Evolutionary conservation across 2,113 vertebrate genomes (phyloP), one percentile per base, ranked within the genome.

Genomic region (Riparia riparia): DNA sequence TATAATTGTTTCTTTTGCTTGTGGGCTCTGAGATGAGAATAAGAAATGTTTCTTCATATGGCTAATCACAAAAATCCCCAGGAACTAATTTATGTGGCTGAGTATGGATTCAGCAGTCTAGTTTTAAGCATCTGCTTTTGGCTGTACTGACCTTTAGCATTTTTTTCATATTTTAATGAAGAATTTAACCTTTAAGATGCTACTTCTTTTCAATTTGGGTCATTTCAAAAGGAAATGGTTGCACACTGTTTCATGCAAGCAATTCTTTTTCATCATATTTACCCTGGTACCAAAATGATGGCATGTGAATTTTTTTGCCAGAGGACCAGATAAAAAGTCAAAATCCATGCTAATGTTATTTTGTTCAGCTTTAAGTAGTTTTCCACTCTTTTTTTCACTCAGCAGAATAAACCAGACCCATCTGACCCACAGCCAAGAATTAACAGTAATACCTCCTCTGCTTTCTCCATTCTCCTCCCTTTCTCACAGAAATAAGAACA

Each of bases 361-460:
- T 92, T 66, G n/a, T 81, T 83, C 64, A 81, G 47, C 49, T 95
- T 93, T 81, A 95, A 92, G 72, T 70, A 95, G 74, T 81, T 95
- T 93, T 89, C 68, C 64, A 58, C 32, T 73, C 14, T 63, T 18
- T 24, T 89, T 73, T 93, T 53, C 49, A 32, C 39, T 85, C 56
- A 42, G 42, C 44, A 71, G 45, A 83, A 63, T 39, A 88, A 95
- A 91, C n/a, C 80, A 78, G 60, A 71, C 5, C 11, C 22, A 1
- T 34, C 49, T 89, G 95, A 86, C 34, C 12, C 20, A 63, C 72
- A 86, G 82, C 86, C 93, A 95, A 81, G 56, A 86, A 81, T 19
- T 37, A 83, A 77, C 58, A 81, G 69, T 12, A 93, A 58, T 58
- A 39, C 8, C 22, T 61, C 15, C 14, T 79, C 56, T 57, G 51